Evolutionary conservation across 2,797 vertebrate genomes (phyloP), one percentile per base, ranked within the genome.

Genomic region (Malurus splendens): DNA sequence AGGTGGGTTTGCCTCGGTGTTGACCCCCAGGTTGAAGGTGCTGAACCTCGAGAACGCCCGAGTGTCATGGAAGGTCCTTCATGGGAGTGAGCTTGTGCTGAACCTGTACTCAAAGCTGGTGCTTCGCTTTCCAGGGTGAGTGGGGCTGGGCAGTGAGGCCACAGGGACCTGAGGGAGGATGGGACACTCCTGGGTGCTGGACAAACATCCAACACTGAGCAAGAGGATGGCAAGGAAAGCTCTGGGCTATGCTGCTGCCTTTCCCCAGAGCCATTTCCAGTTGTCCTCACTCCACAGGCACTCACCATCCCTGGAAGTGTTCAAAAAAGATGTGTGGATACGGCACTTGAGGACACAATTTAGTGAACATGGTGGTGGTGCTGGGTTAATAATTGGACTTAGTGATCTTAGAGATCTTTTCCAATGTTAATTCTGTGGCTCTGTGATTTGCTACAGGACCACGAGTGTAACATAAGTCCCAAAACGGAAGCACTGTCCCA

Each of bases 61-160:
- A 17, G 86, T 95, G 36, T 93, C 92, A 0, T 94, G 95, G 94
- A 90, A 77, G 56, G 4, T 92, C 32, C 3, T 88, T 14, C 64
- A 0, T 0, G 87, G 92, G 25, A 5, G 42, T 0, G 74, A 85
- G 45, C 17, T 94, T 1, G 55, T 96, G 24, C 67, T 97, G 78
- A 93, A 92, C 72, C 48, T 97, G n/a, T 92, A 96, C 81, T 91
- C 89, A 0, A 93, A 33, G 82, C 27, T 96, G 50, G 90, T 82
- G 12, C 8, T 95, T 12, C 92, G 6, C 32, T 92, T 96, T 7
- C 92, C 94, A 48, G 87, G 91, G 94, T 96, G 77, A 95, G 96
- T 48, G 18, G 80, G 22, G 41, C 24, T 19, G 38, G 32, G 12
- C 18, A 56, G 42, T 0, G 0, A 28, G 36, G 15, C 36, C 22